Evolutionary conservation across 2,888 invertebrate genomes (phyloP).

Genomic region (Cyrtodaria siliqua): DNA sequence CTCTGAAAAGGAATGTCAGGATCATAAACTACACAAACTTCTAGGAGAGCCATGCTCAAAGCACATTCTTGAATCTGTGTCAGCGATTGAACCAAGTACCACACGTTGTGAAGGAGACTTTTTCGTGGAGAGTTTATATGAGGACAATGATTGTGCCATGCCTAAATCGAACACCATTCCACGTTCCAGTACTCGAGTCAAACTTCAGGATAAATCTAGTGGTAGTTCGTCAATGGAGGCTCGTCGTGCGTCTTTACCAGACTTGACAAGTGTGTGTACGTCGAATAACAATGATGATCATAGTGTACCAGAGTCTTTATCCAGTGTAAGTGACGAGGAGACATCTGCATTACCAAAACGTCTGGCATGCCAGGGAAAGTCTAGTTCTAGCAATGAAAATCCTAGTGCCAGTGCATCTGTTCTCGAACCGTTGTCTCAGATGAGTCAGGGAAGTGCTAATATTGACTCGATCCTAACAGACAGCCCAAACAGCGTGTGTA

Average conservation of each 20-base stretch:
- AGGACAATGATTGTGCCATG: conserved; percentile 54
- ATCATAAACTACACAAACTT: conserved; percentile 64
- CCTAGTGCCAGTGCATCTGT: conserved; percentile 43
- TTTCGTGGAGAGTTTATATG: conserved; percentile 68
- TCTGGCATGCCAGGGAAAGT: conserved; percentile 75
- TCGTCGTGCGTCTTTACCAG: conserved; percentile 68
- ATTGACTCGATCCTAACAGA: conserved; percentile 79
- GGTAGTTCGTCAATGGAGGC: conserved; percentile 72
- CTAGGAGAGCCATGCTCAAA: conserved; percentile 65
- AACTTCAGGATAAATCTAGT: conserved; percentile 69
- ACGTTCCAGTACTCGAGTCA: conserved; percentile 72
- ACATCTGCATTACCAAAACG: conserved; percentile 68
- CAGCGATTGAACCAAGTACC: conserved; percentile 68
- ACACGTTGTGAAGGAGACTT: conserved; percentile 61
- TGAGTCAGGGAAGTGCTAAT: conserved; percentile 59
- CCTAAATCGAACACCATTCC: conserved; percentile 74
- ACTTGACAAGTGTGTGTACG: conserved; percentile 63
- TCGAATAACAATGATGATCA: conserved; percentile 60
- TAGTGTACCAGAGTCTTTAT: conserved; percentile 65
- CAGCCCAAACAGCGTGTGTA: conserved; percentile 79
- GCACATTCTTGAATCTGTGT: conserved; percentile 62
- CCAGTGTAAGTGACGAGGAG: conserved; percentile 58
- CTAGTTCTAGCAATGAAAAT: conserved; percentile 74
- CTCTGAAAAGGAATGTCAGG: conserved; percentile 52
- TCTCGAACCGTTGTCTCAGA: conserved; percentile 16